phyloP scores from a whole-genome alignment of 1,140 invertebrate genomes.

The Drosophila sp. region DNA sequence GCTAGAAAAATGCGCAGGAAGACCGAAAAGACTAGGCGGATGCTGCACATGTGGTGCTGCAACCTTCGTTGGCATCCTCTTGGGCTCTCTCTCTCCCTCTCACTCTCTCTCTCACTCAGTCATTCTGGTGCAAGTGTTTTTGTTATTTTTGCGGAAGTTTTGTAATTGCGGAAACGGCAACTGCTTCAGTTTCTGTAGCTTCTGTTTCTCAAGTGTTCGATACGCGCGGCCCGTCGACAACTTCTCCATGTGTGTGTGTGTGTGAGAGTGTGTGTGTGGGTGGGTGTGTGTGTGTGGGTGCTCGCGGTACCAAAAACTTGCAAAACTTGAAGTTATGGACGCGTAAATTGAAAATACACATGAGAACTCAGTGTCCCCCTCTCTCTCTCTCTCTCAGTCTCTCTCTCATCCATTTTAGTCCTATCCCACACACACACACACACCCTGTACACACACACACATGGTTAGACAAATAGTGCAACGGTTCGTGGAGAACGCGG shows the following conservation, averaged over 20 bases:
- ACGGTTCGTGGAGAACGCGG: constrained; percentile 50
- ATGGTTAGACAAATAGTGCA: constrained; percentile 52
- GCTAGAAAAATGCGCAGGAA: constrained; percentile 63
- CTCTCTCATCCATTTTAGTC: background rate
- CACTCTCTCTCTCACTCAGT: background rate
- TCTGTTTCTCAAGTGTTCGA: constrained; percentile 72
- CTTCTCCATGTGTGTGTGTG: constrained; percentile 18
- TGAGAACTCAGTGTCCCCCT: constrained; percentile 40
- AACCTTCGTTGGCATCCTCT: constrained; percentile 15
- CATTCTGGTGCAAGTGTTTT: constrained; percentile 56
- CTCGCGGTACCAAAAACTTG: constrained; percentile 61
- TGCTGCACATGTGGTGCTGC: constrained; percentile 63
- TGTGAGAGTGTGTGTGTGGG: background rate
- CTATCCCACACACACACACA: constrained; percentile 8
- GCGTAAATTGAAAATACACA: constrained; percentile 81
- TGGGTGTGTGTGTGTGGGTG: constrained; percentile 2
- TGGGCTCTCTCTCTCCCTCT: background rate
- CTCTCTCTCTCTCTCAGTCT: background rate
- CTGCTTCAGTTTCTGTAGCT: constrained; percentile 54
- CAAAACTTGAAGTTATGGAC: constrained; percentile 80
- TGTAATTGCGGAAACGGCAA: constrained; percentile 79
- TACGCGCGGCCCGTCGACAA: constrained; percentile 50
- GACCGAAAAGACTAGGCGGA: constrained; percentile 18
- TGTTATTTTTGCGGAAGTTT: constrained; percentile 79
- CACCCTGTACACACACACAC: background rate